These are phyloP conservation scores for Melanchra persicariae DNA, from an alignment of 2,888 invertebrate genomes.

Conservation along the genomic window DNA sequence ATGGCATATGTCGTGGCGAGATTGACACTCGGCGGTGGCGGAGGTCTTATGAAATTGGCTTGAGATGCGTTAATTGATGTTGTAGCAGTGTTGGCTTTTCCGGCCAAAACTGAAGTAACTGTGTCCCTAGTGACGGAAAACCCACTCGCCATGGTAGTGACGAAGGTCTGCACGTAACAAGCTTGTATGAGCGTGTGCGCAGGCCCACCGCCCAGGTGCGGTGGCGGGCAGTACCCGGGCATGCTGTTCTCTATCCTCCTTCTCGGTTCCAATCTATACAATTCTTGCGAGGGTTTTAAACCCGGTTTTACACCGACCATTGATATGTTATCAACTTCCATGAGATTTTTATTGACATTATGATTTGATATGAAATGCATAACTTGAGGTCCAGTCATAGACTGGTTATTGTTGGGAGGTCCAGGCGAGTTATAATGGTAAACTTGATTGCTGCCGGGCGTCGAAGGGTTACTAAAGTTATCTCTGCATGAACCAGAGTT, in stretches of 20 bases:
- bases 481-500: conserved; percentile 85
- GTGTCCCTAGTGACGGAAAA: conserved; percentile 95
- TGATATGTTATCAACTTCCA: conserved; percentile 89
- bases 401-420: conserved; percentile 76
- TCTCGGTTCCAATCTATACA: conserved; percentile 77
- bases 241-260: conserved; percentile 83
- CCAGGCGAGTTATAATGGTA: conserved; percentile 85
- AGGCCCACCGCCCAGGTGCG: conserved; percentile 87
- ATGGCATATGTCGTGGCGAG: conserved; percentile 86
- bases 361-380: conserved; percentile 90
- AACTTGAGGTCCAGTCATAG: conserved; percentile 85
- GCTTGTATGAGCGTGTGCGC: conserved; percentile 85
- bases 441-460: conserved; percentile 79
- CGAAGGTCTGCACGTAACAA: conserved; percentile 86
- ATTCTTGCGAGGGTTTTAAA: conserved; percentile 77
- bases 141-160: conserved; percentile 92
- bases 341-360: conserved; percentile 88
- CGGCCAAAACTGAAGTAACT: conserved; percentile 95
- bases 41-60: conserved; percentile 84
- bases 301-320: conserved; percentile 87
- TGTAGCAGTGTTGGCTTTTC: conserved; percentile 94
- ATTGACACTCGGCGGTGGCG: conserved; percentile 85
- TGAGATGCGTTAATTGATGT: conserved; percentile 93
- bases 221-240: conserved; percentile 89
- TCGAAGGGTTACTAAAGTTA: conserved; percentile 82